Conservation (phyloP, 2,113 vertebrate genomes). For the Hyaena hyaena region DNA sequence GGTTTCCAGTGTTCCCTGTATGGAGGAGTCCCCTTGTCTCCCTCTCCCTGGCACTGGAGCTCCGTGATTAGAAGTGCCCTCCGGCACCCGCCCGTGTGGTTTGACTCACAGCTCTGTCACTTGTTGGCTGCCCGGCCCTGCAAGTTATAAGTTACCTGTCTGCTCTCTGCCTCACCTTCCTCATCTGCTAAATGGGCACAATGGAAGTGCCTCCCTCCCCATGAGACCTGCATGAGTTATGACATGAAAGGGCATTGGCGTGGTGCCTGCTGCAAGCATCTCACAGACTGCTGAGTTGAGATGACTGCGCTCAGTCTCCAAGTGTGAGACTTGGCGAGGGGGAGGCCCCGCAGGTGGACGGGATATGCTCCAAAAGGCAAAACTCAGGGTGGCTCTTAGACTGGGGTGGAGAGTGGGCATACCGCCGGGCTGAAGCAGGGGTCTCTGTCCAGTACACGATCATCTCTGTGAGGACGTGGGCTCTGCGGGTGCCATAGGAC, state of each 20-base stretch:
- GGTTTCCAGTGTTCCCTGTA: neutral
- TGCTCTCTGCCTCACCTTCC: neutral
- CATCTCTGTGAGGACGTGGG: neutral
- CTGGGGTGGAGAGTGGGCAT: neutral
- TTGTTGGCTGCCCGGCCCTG: neutral
- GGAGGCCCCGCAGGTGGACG: too few relatives aligned
- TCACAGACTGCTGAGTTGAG: neutral
- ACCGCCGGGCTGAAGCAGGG: rapidly evolving
- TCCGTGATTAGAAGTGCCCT: neutral
- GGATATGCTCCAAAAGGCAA: neutral
- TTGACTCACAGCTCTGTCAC: neutral
- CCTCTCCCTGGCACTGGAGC: neutral
- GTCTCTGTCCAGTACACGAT: neutral
- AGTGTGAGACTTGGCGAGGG: neutral
- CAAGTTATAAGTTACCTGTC: neutral
- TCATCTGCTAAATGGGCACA: neutral
- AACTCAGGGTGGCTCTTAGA: neutral
- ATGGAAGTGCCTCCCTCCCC: neutral
- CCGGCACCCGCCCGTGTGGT: too few relatives aligned
- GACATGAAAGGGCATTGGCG: neutral
- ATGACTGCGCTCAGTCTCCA: neutral
- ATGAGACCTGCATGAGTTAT: neutral
- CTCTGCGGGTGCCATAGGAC: neutral
- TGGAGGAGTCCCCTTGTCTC: neutral
- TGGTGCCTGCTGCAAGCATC: rapidly evolving